Evolutionary conservation across 2,888 invertebrate species (phyloP).

Genomic region (Tetrapedia diversipes): DNA sequence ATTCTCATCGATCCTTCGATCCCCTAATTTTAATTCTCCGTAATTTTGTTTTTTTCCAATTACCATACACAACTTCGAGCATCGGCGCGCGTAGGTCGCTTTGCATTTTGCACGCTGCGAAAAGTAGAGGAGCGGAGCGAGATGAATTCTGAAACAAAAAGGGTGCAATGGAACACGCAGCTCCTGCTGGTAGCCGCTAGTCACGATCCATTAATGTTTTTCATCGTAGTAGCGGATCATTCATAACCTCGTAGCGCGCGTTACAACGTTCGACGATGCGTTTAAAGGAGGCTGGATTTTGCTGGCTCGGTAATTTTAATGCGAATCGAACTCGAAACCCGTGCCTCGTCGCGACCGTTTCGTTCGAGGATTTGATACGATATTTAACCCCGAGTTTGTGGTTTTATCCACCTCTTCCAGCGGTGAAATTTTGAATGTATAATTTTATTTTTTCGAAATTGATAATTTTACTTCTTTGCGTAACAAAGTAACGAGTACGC

Average conservation of each 20-base stretch:
- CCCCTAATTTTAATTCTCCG: background rate
- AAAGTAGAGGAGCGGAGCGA: background rate
- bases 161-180: conserved; percentile 1
- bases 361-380: background rate
- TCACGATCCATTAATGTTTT: conserved; percentile 53
- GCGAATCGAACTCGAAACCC: conserved; percentile 25
- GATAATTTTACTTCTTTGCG: no score
- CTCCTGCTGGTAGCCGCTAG: conserved; percentile 4
- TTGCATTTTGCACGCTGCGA: background rate
- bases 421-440: no score
- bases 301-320: conserved; percentile 52
- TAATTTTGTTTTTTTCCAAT: background rate
- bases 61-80: background rate
- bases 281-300: conserved; percentile 16
- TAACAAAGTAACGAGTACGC: no score
- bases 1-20: no score
- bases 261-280: conserved; percentile 32
- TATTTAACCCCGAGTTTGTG: background rate
- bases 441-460: no score
- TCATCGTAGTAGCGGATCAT: conserved; percentile 19
- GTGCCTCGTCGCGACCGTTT: background rate
- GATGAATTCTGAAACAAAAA: conserved; percentile 10
- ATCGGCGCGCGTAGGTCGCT: background rate
- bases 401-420: background rate
- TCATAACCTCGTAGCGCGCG: conserved; percentile 12